phyloP scores from a whole-genome alignment of 2,888 invertebrate genomes.

The Cerastis rubricosa region DNA sequence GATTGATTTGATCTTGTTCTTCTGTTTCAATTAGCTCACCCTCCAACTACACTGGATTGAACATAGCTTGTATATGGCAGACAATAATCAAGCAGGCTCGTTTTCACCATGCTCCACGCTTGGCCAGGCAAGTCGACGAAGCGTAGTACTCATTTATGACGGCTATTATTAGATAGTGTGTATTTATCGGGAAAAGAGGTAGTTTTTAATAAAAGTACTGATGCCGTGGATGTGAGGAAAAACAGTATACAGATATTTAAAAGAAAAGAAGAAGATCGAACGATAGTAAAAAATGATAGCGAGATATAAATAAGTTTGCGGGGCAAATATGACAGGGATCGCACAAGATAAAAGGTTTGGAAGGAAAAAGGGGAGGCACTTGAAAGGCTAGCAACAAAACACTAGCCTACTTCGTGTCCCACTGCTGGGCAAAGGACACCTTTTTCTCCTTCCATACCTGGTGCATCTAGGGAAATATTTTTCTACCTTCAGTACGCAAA shows the following conservation, averaged over 20 bases:
- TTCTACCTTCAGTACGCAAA: background rate
- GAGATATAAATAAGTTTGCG: too few species aligned
- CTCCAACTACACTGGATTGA: background rate
- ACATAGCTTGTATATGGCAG: conserved; percentile 10
- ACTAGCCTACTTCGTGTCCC: too few species aligned
- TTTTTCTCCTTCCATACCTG: background rate
- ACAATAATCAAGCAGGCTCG: conserved; percentile 37
- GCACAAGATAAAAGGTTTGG: too few species aligned
- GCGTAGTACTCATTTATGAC: conserved; percentile 43
- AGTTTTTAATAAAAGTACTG: background rate
- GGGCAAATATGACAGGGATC: too few species aligned
- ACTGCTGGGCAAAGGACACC: too few species aligned
- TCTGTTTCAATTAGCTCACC: background rate
- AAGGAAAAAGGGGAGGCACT: too few species aligned
- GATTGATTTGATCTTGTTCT: background rate
- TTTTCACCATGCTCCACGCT: conserved; percentile 53
- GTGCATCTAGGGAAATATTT: background rate
- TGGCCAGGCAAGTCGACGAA: conserved; percentile 40
- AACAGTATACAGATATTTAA: too few species aligned
- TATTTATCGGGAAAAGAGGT: conserved; percentile 1
- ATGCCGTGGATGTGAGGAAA: background rate
- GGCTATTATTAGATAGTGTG: conserved; percentile 36
- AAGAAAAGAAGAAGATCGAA: too few species aligned
- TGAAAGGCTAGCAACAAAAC: too few species aligned
- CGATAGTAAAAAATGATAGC: too few species aligned